Conservation (phyloP, 2,797 vertebrate genomes). For the Poeciliopsis paucimaculata region DNA sequence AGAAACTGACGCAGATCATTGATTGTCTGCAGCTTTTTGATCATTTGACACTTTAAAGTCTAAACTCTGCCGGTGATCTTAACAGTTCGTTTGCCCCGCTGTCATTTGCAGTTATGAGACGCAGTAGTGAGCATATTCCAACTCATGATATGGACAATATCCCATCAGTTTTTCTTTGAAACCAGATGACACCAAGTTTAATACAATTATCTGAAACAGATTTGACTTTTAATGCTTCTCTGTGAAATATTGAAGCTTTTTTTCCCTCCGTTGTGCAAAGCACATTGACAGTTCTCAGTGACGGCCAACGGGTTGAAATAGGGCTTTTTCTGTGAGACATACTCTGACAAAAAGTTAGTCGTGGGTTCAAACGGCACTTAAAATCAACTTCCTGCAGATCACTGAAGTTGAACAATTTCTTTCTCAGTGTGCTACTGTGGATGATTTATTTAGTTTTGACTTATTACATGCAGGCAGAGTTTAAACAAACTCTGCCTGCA, state of each 20-base stretch:
- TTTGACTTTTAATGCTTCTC: neutral
- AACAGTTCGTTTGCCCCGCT: neutral
- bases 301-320: neutral
- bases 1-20: neutral
- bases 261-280: neutral
- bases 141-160: neutral
- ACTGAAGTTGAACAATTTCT: neutral
- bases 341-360: neutral
- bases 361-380: neutral
- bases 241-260: neutral
- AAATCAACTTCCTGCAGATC: neutral
- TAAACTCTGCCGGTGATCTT: neutral
- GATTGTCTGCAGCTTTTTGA: neutral
- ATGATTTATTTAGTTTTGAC: neutral
- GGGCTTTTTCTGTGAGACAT: neutral
- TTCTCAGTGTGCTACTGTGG: neutral
- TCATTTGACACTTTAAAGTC: neutral
- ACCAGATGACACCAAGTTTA: neutral
- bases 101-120: neutral
- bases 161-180: neutral
- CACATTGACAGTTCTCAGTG: neutral
- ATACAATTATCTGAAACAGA: neutral
- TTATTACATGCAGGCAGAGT: no score
- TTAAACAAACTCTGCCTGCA: neutral
- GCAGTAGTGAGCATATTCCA: no score